A percentile compares a stretch with the other conserved stretches of the same genome.
Conservation (phyloP, 2,888 invertebrate genomes). For the Trachelus troglodyta region DNA sequence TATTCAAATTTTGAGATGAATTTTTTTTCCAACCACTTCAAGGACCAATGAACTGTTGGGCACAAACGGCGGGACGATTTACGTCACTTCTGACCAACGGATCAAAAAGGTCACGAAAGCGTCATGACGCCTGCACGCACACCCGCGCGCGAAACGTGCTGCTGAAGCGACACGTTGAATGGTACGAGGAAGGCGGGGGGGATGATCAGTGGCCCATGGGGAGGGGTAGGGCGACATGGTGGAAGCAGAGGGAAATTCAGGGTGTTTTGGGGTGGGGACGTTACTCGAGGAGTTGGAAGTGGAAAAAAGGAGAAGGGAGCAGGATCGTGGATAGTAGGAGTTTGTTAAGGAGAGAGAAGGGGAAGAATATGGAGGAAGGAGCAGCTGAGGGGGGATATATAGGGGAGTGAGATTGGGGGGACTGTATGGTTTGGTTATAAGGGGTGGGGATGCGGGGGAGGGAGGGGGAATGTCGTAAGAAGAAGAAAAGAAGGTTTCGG, state of each 20-base stretch:
- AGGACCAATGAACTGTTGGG: background rate
- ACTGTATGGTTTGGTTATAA: slow-evolving; percentile 12
- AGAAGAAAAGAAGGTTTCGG: slow-evolving; percentile 45
- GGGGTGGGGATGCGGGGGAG: background rate
- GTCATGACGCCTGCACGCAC: slow-evolving; percentile 47
- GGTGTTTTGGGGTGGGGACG: slow-evolving; percentile 20
- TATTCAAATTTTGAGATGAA: background rate
- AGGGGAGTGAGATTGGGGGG: slow-evolving; percentile 12
- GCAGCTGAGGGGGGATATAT: slow-evolving; percentile 13
- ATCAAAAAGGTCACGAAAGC: slow-evolving; percentile 34
- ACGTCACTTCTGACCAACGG: background rate
- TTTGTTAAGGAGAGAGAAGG: background rate
- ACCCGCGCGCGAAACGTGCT: slow-evolving; percentile 51
- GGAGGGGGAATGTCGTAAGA: slow-evolving; percentile 19
- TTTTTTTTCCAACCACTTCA: background rate
- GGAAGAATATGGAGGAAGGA: slow-evolving; percentile 12
- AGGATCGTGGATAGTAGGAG: slow-evolving; percentile 17
- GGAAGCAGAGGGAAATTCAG: slow-evolving; percentile 16
- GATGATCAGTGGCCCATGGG: slow-evolving; percentile 19
- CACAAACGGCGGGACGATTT: background rate
- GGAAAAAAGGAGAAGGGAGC: slow-evolving; percentile 14
- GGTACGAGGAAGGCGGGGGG: slow-evolving; percentile 27
- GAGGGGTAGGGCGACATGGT: slow-evolving; percentile 8
- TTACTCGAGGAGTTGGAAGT: slow-evolving; percentile 1
- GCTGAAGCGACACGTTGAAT: slow-evolving; percentile 4